Conservation (phyloP, 1,140 invertebrate species). For the Orius laevigatus region DNA sequence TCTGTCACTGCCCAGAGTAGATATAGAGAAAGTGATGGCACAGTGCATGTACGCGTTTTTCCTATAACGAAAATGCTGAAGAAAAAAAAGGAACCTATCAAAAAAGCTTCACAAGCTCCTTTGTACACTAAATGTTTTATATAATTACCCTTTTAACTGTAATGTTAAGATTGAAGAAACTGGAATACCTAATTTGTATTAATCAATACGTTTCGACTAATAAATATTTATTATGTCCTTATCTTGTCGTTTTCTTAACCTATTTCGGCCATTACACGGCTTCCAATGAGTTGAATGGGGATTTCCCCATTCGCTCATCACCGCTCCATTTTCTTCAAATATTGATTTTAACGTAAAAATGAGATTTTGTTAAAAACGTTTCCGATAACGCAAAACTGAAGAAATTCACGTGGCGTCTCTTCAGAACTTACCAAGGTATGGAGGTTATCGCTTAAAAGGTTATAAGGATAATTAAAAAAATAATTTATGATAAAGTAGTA, state of each 20-base stretch:
- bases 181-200: slow-evolving; percentile 6
- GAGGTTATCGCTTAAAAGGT: too few relatives aligned
- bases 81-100: slow-evolving; percentile 1
- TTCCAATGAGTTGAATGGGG: too few relatives aligned
- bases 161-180: slow-evolving; percentile 7
- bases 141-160: slow-evolving; percentile 8
- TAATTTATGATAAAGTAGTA: slow-evolving; percentile 6
- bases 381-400: too few relatives aligned
- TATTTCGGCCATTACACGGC: too few relatives aligned
- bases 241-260: too few relatives aligned
- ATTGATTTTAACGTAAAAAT: background rate
- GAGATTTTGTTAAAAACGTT: too few relatives aligned
- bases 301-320: too few relatives aligned
- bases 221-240: slow-evolving; percentile 11
- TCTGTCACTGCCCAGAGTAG: slow-evolving; percentile 3
- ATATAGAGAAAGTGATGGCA: slow-evolving; percentile 3
- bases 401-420: too few relatives aligned
- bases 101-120: slow-evolving; percentile 5
- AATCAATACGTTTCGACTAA: slow-evolving; percentile 9
- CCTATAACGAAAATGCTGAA: background rate
- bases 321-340: background rate
- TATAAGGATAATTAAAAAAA: background rate
- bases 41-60: slow-evolving; percentile 1
- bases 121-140: slow-evolving; percentile 13
- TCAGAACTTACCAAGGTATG: too few relatives aligned